A percentile compares a stretch with the other conserved stretches of the same genome.
Conservation (phyloP, 1,140 invertebrate genomes). For the Idris sp. region DNA sequence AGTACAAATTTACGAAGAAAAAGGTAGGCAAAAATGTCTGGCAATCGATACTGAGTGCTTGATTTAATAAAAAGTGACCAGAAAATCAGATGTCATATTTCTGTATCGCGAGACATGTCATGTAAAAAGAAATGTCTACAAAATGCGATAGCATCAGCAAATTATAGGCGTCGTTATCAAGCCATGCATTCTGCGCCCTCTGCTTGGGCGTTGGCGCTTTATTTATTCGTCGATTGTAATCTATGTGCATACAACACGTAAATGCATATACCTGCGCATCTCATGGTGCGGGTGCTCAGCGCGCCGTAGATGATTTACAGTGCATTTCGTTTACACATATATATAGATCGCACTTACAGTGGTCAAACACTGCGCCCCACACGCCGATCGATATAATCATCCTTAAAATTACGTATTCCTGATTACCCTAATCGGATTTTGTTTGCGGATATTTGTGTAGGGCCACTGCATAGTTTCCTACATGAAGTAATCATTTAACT, state of each 20-base stretch:
- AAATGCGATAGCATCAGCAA: conserved; percentile 41
- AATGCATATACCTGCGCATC: conserved; percentile 35
- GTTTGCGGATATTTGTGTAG: conserved; percentile 16
- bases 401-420: conserved; percentile 34
- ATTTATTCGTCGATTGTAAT: conserved; percentile 57
- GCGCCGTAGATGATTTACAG: conserved; percentile 46
- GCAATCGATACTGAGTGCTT: background rate
- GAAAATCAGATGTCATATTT: conserved; percentile 7
- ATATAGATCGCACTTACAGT: conserved; percentile 27
- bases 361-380: conserved; percentile 10
- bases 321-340: conserved; percentile 58
- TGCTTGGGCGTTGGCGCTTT: conserved; percentile 48
- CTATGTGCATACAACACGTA: conserved; percentile 40
- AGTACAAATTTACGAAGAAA: too few species aligned
- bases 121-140: conserved; percentile 46
- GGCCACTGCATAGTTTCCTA: conserved; percentile 7
- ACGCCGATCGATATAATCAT: conserved; percentile 40
- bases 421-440: conserved; percentile 39
- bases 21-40: background rate
- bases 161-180: conserved; percentile 54
- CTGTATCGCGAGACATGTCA: conserved; percentile 9
- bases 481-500: too few species aligned
- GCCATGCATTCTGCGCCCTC: conserved; percentile 41
- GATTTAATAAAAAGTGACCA: conserved; percentile 12
- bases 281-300: conserved; percentile 16